These are phyloP conservation scores for Neogobius melanostomus DNA, from an alignment of 2,113 vertebrate genomes.

Conservation along the genomic window DNA sequence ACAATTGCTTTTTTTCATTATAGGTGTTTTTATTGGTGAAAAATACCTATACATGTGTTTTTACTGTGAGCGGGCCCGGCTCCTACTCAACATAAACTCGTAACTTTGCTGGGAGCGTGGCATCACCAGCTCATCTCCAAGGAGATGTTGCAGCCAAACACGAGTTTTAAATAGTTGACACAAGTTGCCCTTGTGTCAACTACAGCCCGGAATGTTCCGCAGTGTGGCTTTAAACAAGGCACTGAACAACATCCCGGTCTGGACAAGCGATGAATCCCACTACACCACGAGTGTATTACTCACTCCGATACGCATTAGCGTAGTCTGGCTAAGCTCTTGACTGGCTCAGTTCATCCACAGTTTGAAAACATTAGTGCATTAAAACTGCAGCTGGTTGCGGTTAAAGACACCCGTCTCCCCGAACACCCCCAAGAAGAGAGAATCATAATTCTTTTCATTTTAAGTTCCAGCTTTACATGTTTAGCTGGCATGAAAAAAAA, in stretches of 20 bases:
- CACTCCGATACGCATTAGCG: slow-evolving; percentile 42
- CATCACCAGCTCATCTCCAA: too few relatives aligned
- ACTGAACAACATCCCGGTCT: slow-evolving; percentile 36
- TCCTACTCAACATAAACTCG: too few relatives aligned
- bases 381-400: slow-evolving; percentile 74
- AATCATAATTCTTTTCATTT: slow-evolving; percentile 34
- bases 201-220: too few relatives aligned
- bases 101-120: too few relatives aligned
- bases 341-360: slow-evolving; percentile 24
- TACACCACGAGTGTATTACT: slow-evolving; percentile 54
- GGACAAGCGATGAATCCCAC: slow-evolving; percentile 21
- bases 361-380: slow-evolving; percentile 37
- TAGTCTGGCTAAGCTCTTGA: slow-evolving; percentile 48
- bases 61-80: too few relatives aligned
- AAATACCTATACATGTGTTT: too few relatives aligned
- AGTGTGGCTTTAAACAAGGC: slow-evolving; percentile 36
- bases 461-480: slow-evolving; percentile 36
- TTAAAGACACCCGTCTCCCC: slow-evolving; percentile 13
- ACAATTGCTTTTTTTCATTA: too few relatives aligned
- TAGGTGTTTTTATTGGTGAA: too few relatives aligned
- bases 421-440: slow-evolving; percentile 36
- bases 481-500: slow-evolving; percentile 53
- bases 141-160: too few relatives aligned
- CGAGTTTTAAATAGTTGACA: too few relatives aligned
- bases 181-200: too few relatives aligned